Conservation (phyloP, 2,113 vertebrate species). For the Saguinus imperator region DNA sequence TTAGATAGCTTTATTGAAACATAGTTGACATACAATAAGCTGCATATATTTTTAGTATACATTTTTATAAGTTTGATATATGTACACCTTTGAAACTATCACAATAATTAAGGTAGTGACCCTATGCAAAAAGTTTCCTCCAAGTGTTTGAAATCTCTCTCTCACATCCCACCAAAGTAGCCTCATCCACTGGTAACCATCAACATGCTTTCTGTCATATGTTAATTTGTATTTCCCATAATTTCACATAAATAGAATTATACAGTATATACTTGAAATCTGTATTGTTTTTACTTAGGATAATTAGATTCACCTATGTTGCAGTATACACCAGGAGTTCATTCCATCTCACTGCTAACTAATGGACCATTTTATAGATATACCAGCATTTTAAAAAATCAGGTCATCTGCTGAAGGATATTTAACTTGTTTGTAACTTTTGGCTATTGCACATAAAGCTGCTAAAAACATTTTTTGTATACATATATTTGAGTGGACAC, state of each 20-base stretch:
- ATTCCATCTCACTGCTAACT: not conserved
- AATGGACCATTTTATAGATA: not conserved
- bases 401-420: not conserved
- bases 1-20: not conserved
- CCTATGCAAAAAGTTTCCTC: not conserved
- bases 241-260: not conserved
- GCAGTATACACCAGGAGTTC: not conserved
- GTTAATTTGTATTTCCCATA: not conserved
- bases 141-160: not conserved
- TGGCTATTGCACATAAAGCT: not conserved
- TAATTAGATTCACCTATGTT: not conserved
- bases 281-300: not conserved
- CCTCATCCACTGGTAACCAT: not conserved
- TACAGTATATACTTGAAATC: not conserved
- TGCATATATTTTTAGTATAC: not conserved
- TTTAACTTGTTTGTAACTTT: not conserved
- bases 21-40: not conserved
- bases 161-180: accelerated
- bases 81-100: not conserved
- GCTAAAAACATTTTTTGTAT: not conserved
- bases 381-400: not conserved
- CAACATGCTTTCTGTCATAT: not conserved
- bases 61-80: not conserved
- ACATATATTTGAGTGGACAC: not conserved
- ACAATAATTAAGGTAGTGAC: not conserved